Evolutionary conservation across 2,888 invertebrate species (phyloP), one percentile per base, ranked within the genome.

Genomic region (Lasioglossum morio): DNA sequence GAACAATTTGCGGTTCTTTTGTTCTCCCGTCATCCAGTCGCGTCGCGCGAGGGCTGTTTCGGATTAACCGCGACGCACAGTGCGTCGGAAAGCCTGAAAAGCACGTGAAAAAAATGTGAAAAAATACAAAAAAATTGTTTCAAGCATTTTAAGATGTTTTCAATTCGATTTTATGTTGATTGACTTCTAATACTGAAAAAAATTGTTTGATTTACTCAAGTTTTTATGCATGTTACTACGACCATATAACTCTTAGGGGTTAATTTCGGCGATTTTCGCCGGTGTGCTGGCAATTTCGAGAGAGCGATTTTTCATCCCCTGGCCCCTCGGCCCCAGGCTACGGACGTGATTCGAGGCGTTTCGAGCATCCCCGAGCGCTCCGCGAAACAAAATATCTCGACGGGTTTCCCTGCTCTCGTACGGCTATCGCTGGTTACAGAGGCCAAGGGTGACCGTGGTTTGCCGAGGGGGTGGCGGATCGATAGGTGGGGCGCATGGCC

Each of bases 401-500:
- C 69, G 37, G 81, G 81, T 85, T 82, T 83, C 86, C 88, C 87
- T 81, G 57, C n/a, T 57, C n/a, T 57, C 82, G 79, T 81, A 72
- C 75, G 84, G 84, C 82, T 82, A 89, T 86, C 79, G 81, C 78
- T 27, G 63, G 82, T 53, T 80, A 84, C 72, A 60, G 77, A 77
- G 77, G 72, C 77, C 60, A 72, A 72, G 70, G 80, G 70, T 81
- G 87, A 84, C 77, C 81, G 75, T 77, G 77, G 72, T 30, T 19
- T 34, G 72, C 23, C 48, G 81, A 72, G 72, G 66, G 81, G 79
- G 34, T 70, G 88, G 60, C 34, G 92, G 93, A 93, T 93, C 93
- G 93, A 93, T 93, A 92, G 90, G 86, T 88, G 87, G 85, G 84
- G 92, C 93, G 93, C 93, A 93, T 93, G 93, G 91, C 93, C 91